Base-by-base conservation (phyloP, 2,888 invertebrate species). In the Campaea margaritaria region DNA sequence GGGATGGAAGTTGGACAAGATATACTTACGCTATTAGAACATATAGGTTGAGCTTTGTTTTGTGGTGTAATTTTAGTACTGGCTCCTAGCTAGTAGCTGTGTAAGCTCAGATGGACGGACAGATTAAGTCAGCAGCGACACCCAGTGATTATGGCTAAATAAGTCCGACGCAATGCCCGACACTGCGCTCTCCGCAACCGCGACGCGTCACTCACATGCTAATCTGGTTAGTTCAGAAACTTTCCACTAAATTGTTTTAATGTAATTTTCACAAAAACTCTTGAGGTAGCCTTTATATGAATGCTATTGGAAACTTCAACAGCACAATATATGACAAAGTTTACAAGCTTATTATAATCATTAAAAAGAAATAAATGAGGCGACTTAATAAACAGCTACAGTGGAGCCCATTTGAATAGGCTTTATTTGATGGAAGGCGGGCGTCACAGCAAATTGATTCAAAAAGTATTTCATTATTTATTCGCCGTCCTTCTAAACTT, bases 401-500 rank as follows among this genome's bases (percentile, higher is more conserved):
- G 38, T 21, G 42, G 28, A 51, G 45, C 48, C 36, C 48, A 51
- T 62, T 54, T 67, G 57, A 59, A 65, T 61, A 57, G 58, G 51
- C 63, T 60, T 58, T 61, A 61, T 60, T 58, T 54, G 60, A 63
- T 43, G 62, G 47, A 54, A 61, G 56, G 54, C 58, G 53, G 56
- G 62, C 65, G 58, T 63, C 65, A 61, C 62, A 59, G 52, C 61
- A 68, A 65, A 65, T 65, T 68, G 65, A 65, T 65, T 65, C 59
- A 62, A 31, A 63, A 68, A 65, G 65, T 65, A 66, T 64, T 66
- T 64, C 59, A 62, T 67, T 68, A 66, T 66, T 63, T 68, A 64
- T 65, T 62, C 58, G 58, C 52, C 54, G 46, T 59, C 65, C 61
- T 42, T 34, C 50, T 46, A 58, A 68, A 65, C 64, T 62, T 68